phyloP scores from a whole-genome alignment of 2,797 vertebrate genomes.

The Orestias chungarensis region DNA sequence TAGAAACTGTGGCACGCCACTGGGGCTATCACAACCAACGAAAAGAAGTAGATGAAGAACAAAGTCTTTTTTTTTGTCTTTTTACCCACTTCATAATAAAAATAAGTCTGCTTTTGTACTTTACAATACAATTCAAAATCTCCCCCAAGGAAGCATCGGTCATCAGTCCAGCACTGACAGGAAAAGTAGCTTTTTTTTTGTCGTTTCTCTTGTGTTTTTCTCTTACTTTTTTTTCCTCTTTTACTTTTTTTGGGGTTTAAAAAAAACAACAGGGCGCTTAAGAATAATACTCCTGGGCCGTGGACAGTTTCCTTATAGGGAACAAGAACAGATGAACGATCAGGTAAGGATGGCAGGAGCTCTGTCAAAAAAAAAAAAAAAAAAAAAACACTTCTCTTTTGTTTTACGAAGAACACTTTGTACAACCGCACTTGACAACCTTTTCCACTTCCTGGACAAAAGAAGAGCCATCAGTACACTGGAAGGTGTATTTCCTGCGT shows the following conservation, averaged over 20 bases:
- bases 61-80: constrained; percentile 85
- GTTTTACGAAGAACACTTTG: constrained; percentile 87
- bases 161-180: constrained; percentile 89
- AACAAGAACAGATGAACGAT: constrained; percentile 33
- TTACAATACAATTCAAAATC: constrained; percentile 99
- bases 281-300: constrained; percentile 27
- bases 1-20: constrained; percentile 67
- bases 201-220: constrained; percentile 38
- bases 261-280: constrained; percentile 55
- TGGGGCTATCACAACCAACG: constrained; percentile 68
- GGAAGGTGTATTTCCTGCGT: constrained; percentile 97
- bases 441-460: constrained; percentile 98
- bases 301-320: constrained; percentile 38
- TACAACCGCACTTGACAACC: constrained; percentile 96
- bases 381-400: constrained; percentile 23
- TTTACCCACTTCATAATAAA: constrained; percentile 94
- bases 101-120: constrained; percentile 99
- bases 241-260: constrained; percentile 54
- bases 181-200: constrained; percentile 70
- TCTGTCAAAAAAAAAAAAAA: constrained; percentile 15
- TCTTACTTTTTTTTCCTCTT: constrained; percentile 47
- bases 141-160: constrained; percentile 92
- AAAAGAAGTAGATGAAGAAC: constrained; percentile 70
- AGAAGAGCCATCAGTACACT: constrained; percentile 97
- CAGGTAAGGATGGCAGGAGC: constrained; percentile 63